phyloP scores from a whole-genome alignment of 2,113 vertebrate species.

The Struthidea cinerea region DNA sequence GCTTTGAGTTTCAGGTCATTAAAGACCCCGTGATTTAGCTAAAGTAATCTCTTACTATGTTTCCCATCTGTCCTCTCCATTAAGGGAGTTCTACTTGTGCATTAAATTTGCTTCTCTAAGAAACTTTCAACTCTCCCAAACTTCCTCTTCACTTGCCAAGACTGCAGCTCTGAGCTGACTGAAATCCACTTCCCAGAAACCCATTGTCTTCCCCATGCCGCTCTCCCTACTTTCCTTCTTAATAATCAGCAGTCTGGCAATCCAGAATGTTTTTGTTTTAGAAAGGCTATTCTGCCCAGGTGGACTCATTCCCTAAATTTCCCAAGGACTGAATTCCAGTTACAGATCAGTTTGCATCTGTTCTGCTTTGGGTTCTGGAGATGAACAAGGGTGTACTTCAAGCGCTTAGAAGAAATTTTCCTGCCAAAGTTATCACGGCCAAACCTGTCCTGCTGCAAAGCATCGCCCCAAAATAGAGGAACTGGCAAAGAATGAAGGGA shows the following conservation, averaged over 20 bases:
- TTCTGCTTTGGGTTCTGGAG: background rate
- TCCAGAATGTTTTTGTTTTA: background rate
- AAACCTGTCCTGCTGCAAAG: background rate
- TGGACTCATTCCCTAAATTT: background rate
- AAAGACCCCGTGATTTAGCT: background rate
- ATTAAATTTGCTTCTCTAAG: slow-evolving; percentile 23
- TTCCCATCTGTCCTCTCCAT: slow-evolving; percentile 47
- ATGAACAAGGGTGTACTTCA: background rate
- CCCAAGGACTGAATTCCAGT: background rate
- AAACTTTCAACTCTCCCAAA: background rate
- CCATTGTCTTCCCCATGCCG: background rate
- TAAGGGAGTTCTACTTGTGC: background rate
- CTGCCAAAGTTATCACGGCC: background rate
- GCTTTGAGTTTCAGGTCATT: slow-evolving; percentile 37
- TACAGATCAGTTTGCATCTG: background rate
- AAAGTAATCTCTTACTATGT: background rate
- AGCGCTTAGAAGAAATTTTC: background rate
- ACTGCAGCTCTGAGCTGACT: background rate
- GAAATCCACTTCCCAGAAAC: background rate
- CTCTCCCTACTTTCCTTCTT: background rate
- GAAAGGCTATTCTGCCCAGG: background rate
- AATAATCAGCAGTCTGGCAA: background rate
- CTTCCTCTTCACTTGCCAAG: slow-evolving; percentile 2
- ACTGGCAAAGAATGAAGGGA: background rate
- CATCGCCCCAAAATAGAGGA: background rate